phyloP scores from a whole-genome alignment of 2,797 vertebrate genomes.

The Ctenochaetus hawaiiensis region DNA sequence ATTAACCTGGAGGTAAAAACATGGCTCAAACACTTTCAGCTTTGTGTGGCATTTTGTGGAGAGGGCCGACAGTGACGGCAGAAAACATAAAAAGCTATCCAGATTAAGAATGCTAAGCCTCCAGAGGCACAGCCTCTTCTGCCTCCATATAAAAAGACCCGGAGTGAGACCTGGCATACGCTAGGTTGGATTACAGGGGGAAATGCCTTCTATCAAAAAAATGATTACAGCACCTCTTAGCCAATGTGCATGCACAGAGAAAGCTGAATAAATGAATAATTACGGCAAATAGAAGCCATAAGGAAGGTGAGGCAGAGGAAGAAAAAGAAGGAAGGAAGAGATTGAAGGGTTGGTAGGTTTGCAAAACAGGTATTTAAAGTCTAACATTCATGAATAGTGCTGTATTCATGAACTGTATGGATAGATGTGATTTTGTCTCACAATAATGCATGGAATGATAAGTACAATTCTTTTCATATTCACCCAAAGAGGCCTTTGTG shows the following conservation, averaged over 20 bases:
- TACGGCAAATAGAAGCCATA: slow-evolving; percentile 43
- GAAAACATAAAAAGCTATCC: slow-evolving; percentile 65
- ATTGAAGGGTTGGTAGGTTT: slow-evolving; percentile 23
- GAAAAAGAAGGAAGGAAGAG: slow-evolving; percentile 5
- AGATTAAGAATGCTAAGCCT: slow-evolving; percentile 72
- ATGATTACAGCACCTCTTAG: slow-evolving; percentile 72
- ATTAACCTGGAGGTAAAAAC: slow-evolving; percentile 16
- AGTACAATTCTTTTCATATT: slow-evolving; percentile 22
- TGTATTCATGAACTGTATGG: slow-evolving; percentile 21
- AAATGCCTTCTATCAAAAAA: slow-evolving; percentile 71
- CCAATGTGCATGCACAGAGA: slow-evolving; percentile 63
- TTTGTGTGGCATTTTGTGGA: slow-evolving; percentile 55
- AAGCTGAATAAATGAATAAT: slow-evolving; percentile 74
- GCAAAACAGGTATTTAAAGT: slow-evolving; percentile 54
- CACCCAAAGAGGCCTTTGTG: slow-evolving; percentile 34
- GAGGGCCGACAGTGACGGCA: slow-evolving; percentile 47
- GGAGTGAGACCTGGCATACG: slow-evolving; percentile 71
- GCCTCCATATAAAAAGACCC: slow-evolving; percentile 62
- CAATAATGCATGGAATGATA: slow-evolving; percentile 7
- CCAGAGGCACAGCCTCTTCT: slow-evolving; percentile 58
- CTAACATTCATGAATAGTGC: slow-evolving; percentile 27
- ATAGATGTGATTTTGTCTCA: slow-evolving; percentile 26
- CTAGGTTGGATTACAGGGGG: slow-evolving; percentile 71
- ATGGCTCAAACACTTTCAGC: slow-evolving; percentile 26
- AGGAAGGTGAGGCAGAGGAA: slow-evolving; percentile 35